Percentiles rank a stretch among this genome's conserved stretches.
These are phyloP conservation scores for Drosophila guanche DNA, from an alignment of 1,140 invertebrate species.

Conservation along the genomic window DNA sequence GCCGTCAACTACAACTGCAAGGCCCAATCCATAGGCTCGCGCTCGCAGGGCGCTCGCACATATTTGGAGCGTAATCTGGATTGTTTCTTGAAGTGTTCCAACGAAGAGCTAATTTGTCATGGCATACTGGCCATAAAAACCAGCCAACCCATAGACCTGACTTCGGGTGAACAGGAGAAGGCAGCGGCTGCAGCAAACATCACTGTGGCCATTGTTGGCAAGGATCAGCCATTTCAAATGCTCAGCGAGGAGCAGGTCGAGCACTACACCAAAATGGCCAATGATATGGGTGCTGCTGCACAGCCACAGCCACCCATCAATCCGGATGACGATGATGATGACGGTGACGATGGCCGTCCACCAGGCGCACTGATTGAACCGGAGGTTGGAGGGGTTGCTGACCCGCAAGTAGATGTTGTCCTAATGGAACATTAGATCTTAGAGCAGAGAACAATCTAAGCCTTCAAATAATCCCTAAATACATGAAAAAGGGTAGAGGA, in stretches of 20 bases:
- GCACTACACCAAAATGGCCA: not conserved
- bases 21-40: constrained; percentile 99
- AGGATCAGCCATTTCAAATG: constrained; percentile 2
- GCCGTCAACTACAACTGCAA: constrained; percentile 99
- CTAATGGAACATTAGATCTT: too few species aligned
- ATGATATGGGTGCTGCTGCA: too few species aligned
- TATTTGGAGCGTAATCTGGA: constrained; percentile 97
- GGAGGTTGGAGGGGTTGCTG: too few species aligned
- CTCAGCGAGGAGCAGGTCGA: not conserved
- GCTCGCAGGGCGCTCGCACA: constrained; percentile 98
- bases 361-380: too few species aligned
- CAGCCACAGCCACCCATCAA: too few species aligned
- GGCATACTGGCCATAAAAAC: constrained; percentile 96
- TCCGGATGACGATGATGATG: too few species aligned
- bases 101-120: constrained; percentile 96
- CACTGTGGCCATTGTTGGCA: constrained; percentile 6
- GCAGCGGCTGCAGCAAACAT: not conserved
- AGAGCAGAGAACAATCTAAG: too few species aligned
- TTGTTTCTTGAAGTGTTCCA: constrained; percentile 88
- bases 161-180: constrained; percentile 22
- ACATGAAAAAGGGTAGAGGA: too few species aligned
- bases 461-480: too few species aligned
- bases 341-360: too few species aligned
- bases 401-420: too few species aligned
- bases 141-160: constrained; percentile 96